phyloP scores from a whole-genome alignment of 2,888 invertebrate genomes.

The Autographa pulchrina region DNA sequence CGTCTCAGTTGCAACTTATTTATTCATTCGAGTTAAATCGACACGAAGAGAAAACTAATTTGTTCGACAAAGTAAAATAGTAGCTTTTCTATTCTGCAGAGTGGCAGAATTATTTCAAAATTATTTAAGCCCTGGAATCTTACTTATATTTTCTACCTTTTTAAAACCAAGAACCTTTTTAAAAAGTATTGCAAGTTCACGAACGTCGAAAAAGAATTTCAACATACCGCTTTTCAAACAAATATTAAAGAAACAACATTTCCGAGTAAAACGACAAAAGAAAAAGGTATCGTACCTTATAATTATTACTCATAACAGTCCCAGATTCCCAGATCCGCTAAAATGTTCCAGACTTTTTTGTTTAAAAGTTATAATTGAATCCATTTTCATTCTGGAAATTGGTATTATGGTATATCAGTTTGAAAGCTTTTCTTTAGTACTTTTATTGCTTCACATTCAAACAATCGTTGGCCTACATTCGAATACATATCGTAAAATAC shows the following conservation, averaged over 20 bases:
- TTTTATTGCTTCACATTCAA: conserved; percentile 19
- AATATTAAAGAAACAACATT: not conserved
- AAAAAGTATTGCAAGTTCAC: not conserved
- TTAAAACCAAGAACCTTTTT: not conserved
- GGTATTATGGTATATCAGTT: conserved; percentile 3
- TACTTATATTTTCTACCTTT: not conserved
- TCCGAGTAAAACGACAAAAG: not conserved
- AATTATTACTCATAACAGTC: not conserved
- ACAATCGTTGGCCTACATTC: conserved; percentile 28
- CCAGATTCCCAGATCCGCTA: not conserved
- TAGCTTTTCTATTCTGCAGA: not conserved
- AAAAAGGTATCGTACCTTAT: not conserved
- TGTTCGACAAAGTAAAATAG: not conserved
- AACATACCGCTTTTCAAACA: not conserved
- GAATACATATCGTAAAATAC: conserved; percentile 24
- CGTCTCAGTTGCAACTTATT: not conserved
- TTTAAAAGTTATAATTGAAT: conserved; percentile 6
- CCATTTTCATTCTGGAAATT: conserved; percentile 19
- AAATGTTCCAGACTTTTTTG: not conserved
- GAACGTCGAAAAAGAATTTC: not conserved
- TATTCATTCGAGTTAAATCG: not conserved
- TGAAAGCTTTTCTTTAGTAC: conserved; percentile 9
- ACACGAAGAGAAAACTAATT: not conserved
- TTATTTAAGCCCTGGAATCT: not conserved
- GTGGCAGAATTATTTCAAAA: not conserved